Base-by-base conservation (phyloP, 2,113 vertebrate species). In the Pterophyllum scalare region DNA sequence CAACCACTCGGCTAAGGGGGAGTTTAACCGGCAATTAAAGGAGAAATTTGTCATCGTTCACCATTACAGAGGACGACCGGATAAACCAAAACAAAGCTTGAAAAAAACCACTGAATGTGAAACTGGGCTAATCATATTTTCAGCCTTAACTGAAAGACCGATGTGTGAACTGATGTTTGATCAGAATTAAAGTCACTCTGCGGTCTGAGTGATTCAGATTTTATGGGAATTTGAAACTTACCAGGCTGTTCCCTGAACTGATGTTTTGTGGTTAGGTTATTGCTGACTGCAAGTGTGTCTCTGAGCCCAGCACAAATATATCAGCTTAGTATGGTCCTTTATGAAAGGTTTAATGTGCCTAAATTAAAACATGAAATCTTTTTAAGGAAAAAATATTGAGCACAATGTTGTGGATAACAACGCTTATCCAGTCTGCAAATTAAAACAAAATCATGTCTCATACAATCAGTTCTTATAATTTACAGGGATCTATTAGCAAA, bases 1-100 rank as follows among this genome's bases (percentile, higher is more conserved):
- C 88, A 93, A 94, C 92, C 87, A 9, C 88, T 60, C 77, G 75
- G 77, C 80, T 76, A 77, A 76, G 82, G 57, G 75, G 20, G 17
- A 81, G 81, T 78, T 90, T 80, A 92, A 87, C 85, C 52, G 22
- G 91, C 89, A 87, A 93, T 93, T 92, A 92, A 83, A 67, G 76
- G 64, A 79, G 65, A 33, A 35, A 75, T 90, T 82, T 12, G 56
- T 91, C 89, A 92, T 74, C 11, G 2, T 28, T 81, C 26, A 62
- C 19, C 49, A 31, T 76, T 57, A 22, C 1, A 5, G 38, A 35
- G 22, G 24, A 54, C 59, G 54, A 17, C 35, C 22, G 31, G n/a
- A 75, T 57, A 10, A 81, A 83, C 38, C 54, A 54, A 85, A 76
- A 61, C 33, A 70, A 87, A 81, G 59, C 84, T 33, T 24, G 65